Evolutionary conservation across 2,113 vertebrate genomes (phyloP).

Genomic region (Lepus timidus): DNA sequence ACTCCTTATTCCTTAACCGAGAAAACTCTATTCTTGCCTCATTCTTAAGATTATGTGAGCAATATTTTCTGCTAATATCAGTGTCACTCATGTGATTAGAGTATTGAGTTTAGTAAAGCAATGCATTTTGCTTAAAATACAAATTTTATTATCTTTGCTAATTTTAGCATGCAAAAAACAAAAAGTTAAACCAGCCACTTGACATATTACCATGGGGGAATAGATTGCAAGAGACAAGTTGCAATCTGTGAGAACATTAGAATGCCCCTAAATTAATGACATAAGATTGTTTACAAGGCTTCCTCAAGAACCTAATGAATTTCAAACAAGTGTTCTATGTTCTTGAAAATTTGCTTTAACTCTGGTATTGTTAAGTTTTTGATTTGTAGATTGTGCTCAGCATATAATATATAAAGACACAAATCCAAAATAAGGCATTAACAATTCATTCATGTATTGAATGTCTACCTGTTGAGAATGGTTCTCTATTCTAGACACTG

Average conservation of each 20-base stretch:
- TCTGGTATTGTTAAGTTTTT: slow-evolving; percentile 43
- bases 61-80: slow-evolving; percentile 34
- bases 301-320: slow-evolving; percentile 24
- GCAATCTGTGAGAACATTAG: background rate
- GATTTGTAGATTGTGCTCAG: background rate
- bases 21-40: background rate
- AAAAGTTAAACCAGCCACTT: background rate
- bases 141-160: slow-evolving; percentile 32
- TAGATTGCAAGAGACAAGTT: background rate
- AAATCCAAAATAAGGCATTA: background rate
- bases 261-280: background rate
- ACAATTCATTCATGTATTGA: background rate
- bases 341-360: slow-evolving; percentile 30
- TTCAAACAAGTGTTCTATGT: background rate
- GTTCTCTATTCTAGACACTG: background rate
- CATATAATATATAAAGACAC: background rate
- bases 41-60: background rate
- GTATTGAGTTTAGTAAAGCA: background rate
- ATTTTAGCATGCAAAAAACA: slow-evolving; percentile 12
- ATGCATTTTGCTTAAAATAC: background rate
- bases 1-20: background rate
- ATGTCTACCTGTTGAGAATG: background rate
- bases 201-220: background rate
- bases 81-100: background rate
- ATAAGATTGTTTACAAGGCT: too few species aligned